A percentile compares a stretch with the other conserved stretches of the same genome.
Evolutionary conservation across 2,797 vertebrate species (phyloP).

Genomic region (Tolypeutes matacus): DNA sequence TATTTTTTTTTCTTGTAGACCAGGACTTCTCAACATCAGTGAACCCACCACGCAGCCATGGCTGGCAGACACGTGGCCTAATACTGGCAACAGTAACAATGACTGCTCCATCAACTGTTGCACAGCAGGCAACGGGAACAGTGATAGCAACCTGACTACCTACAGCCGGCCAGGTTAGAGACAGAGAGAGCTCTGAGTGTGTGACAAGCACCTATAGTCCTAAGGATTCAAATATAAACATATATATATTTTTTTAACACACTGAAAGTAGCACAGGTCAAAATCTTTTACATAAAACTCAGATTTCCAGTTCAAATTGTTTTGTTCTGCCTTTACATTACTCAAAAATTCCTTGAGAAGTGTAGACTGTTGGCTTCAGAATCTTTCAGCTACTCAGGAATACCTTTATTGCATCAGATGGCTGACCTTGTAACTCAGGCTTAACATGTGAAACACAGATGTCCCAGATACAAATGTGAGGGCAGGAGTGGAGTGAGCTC

Average conservation of each 20-base stretch:
- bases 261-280: not conserved
- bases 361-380: too few species aligned
- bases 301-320: not conserved
- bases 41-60: constrained; percentile 96
- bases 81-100: constrained; percentile 97
- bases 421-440: not conserved
- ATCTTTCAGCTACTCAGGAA: too few species aligned
- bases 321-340: not conserved
- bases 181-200: not conserved
- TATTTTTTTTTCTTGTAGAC: constrained; percentile 86
- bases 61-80: constrained; percentile 99
- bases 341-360: not conserved
- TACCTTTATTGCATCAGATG: too few species aligned
- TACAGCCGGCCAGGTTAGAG: constrained; percentile 98
- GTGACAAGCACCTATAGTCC: too few species aligned
- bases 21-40: constrained; percentile 97
- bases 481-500: not conserved
- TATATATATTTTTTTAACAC: not conserved
- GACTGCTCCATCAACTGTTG: constrained; percentile 99
- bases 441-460: not conserved
- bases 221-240: not conserved
- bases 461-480: not conserved
- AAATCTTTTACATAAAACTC: not conserved
- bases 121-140: constrained; percentile 96
- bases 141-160: constrained; percentile 97